phyloP scores from a whole-genome alignment of 2,113 vertebrate species.

The Pollimyrus isidori region DNA sequence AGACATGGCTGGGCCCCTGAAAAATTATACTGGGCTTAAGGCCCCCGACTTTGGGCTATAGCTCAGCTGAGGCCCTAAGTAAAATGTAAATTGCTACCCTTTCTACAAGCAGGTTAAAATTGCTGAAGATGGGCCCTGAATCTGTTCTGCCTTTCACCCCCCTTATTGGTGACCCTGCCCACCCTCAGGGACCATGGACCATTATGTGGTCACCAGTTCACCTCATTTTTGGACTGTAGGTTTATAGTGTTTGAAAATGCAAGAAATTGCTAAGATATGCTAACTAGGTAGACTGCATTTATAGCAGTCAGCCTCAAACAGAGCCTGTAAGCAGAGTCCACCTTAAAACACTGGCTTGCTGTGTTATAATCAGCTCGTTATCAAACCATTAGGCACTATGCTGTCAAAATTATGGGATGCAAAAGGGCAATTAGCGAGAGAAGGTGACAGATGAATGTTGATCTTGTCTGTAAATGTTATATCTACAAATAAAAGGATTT shows the following conservation, averaged over 20 bases:
- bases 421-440: background rate
- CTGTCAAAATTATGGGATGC: background rate
- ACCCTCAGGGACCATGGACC: background rate
- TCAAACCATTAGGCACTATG: background rate
- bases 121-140: background rate
- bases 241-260: background rate
- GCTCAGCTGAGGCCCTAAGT: background rate
- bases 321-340: background rate
- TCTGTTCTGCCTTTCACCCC: background rate
- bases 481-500: background rate
- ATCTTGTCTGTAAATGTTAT: background rate
- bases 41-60: background rate
- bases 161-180: background rate
- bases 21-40: background rate
- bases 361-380: background rate
- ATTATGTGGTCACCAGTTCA: background rate
- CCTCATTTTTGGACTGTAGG: background rate
- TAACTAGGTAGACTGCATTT: background rate
- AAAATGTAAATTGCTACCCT: background rate
- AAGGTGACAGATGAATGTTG: background rate
- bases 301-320: background rate
- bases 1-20: background rate
- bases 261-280: background rate
- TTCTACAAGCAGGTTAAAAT: background rate
- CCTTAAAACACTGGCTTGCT: background rate